Evolutionary conservation across 1,140 invertebrate genomes (phyloP).

Genomic region (Lucilia cuprina): DNA sequence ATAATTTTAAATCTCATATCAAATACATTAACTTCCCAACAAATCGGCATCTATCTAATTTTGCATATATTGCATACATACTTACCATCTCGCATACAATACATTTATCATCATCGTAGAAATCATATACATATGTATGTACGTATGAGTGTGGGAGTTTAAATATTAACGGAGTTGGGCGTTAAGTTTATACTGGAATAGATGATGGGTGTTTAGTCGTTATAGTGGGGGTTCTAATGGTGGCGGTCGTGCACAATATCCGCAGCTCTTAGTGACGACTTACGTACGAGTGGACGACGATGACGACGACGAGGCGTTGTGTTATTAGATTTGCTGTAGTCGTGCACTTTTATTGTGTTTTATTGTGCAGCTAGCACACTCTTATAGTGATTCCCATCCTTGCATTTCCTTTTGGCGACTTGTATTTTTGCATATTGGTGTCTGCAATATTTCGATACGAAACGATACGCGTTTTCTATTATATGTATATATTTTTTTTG

Average conservation of each 20-base stretch:
- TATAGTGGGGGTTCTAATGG: neutral
- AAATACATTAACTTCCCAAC: too few relatives aligned
- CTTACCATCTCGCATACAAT: neutral
- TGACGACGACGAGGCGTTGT: neutral
- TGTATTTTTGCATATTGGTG: slow-evolving; percentile 8
- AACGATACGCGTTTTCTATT: slow-evolving; percentile 22
- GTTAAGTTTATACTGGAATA: too few relatives aligned
- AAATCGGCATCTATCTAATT: neutral
- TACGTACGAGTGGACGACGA: neutral
- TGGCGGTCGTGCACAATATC: neutral
- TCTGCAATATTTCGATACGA: slow-evolving; percentile 28
- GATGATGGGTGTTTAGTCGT: neutral
- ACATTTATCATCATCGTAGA: neutral
- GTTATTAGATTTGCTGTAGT: slow-evolving; percentile 32
- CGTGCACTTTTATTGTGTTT: slow-evolving; percentile 30
- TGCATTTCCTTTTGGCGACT: slow-evolving; percentile 19
- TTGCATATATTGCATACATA: neutral
- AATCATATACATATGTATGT: neutral
- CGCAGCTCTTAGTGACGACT: slow-evolving; percentile 23
- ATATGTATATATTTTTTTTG: neutral
- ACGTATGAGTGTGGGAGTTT: neutral
- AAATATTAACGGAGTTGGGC: neutral
- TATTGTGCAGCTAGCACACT: slow-evolving; percentile 17
- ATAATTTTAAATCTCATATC: too few relatives aligned
- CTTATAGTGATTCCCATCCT: slow-evolving; percentile 10